Evolutionary conservation across 2,113 vertebrate species (phyloP).

Genomic region (Leucopternis melanops): DNA sequence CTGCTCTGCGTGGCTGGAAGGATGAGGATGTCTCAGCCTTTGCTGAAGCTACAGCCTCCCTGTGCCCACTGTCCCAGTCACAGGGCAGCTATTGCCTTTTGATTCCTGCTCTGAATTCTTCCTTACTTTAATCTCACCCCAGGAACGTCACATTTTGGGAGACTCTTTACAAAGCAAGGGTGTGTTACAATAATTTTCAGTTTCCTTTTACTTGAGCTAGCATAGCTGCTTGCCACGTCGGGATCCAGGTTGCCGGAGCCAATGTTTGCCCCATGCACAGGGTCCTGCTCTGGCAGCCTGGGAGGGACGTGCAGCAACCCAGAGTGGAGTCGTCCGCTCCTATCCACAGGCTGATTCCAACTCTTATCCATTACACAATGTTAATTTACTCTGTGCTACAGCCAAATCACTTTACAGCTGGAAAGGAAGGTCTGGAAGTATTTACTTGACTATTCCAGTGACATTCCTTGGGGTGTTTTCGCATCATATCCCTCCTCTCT

Average conservation of each 20-base stretch:
- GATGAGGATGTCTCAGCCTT: neutral
- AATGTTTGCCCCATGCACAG: accelerated
- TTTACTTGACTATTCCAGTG: neutral
- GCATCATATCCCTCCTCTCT: neutral
- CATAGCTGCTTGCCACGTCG: neutral
- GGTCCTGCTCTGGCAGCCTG: neutral
- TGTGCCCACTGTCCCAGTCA: neutral
- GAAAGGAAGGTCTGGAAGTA: slow-evolving; percentile 1
- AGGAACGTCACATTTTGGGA: neutral
- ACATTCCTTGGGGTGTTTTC: slow-evolving; percentile 18
- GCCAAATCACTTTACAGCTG: slow-evolving; percentile 8
- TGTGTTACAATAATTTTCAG: neutral
- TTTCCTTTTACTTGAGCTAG: neutral
- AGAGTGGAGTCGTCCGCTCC: accelerated
- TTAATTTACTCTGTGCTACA: neutral
- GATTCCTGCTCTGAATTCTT: neutral
- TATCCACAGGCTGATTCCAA: neutral
- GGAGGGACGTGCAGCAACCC: too few species aligned
- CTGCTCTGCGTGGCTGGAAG: neutral
- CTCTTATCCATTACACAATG: neutral
- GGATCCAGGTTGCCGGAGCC: neutral
- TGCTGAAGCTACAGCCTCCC: neutral
- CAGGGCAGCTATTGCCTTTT: neutral
- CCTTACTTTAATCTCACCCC: neutral
- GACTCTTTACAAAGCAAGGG: neutral